Evolutionary conservation across 2,797 vertebrate species (phyloP), one percentile per base, ranked within the genome.

Genomic region (Crenichthys baileyi): DNA sequence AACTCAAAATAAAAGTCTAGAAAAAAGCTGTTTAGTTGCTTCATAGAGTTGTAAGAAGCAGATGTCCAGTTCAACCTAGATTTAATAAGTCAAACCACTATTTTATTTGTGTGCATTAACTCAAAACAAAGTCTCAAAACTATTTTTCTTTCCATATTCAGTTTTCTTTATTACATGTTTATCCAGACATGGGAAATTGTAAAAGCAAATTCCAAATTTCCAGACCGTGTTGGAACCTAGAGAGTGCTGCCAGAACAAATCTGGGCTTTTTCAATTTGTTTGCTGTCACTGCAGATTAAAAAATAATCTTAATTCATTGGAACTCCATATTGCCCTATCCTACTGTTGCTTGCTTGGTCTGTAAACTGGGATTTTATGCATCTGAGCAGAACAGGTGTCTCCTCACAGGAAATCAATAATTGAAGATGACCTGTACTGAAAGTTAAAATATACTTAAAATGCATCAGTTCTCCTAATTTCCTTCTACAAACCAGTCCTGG

Each of bases 401-500:
- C 74, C 81, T 82, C 56, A 60, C 53, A 67, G 70, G 46, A 73
- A 83, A 84, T 50, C 20, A 56, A 61, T 74, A 76, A 83, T 81
- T 75, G 77, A n/a, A 79, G 70, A 77, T 53, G 16, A 82, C 46
- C 24, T 81, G 71, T 5, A 67, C 48, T 71, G 39, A 55, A 61
- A 41, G 22, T 77, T 20, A 63, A 74, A 82, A 81, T 75, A 29
- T 36, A 48, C 39, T 74, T 20, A 48, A 26, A 82, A 63, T 83
- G 75, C 36, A 26, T 83, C 31, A 51, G 39, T 79, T 78, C 26
- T 41, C 74, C 15, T 75, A n/a, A 77, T 79, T 79, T 72, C 68
- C 39, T 76, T 70, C 70, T 3, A 5, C 75, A 74, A 81, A 80
- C 84, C 75, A 84, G 87, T 82, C 81, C 73, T 87, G 76, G 63